Base-by-base conservation (phyloP, 2,113 vertebrate genomes). In the Neolamprologus devosi region DNA sequence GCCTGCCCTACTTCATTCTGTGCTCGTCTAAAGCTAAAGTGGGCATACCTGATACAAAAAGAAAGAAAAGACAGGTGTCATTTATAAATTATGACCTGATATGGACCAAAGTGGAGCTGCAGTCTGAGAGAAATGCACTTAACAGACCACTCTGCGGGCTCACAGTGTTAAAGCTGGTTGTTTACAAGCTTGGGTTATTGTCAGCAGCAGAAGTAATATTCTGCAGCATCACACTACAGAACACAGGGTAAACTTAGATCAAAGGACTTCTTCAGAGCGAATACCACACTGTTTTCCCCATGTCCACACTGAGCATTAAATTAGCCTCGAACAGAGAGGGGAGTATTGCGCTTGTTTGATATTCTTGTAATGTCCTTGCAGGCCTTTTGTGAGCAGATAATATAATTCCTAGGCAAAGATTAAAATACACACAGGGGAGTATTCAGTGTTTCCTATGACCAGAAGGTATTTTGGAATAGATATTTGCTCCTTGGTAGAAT, bases 31-130 rank as follows among this genome's bases (percentile, higher is more conserved):
- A 63, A 85, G 70, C 83, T 84, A 78, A 91, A 89, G 85, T 88
- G 90, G 65, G 49, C 83, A 73, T 79, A 16, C 26, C 63, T n/a
- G n/a, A 85, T 47, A 85, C 63, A 85, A 81, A 89, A 86, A 89
- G 81, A 57, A 78, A 68, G 63, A 87, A 51, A 57, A 88, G 85
- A 87, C 86, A 89, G 75, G 85, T 93, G 78, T 86, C 88, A 90
- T 91, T 91, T 82, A 89, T 93, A 93, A 93, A 92, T 89, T 65
- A 88, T 88, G 91, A 90, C 55, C 63, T 35, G 23, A 79, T 51
- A 80, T 33, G 42, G 86, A 40, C 26, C 4, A 4, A 83, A 75
- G 68, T 4, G 33, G 55, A 54, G 35, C 57, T 17, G 79, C 23
- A 53, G 85, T 81, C 28, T 21, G 19, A 90, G 35, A 82, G 58